Evolutionary conservation across 2,113 vertebrate species (phyloP).

Genomic region (Podocnemis expansa): DNA sequence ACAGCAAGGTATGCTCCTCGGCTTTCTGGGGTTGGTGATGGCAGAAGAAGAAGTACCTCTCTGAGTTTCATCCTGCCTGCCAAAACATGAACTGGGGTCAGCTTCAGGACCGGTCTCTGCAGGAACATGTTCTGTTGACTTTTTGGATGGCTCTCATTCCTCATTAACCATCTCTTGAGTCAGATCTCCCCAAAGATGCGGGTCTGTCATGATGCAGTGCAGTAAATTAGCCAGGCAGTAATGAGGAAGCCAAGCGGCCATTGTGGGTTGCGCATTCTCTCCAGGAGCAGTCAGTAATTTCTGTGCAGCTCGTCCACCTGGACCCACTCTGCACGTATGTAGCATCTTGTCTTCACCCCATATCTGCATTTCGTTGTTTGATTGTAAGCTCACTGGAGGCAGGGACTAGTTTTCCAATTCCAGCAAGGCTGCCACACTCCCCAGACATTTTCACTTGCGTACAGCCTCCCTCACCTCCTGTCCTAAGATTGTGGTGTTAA

Average conservation of each 20-base stretch:
- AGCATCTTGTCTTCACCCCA: background rate
- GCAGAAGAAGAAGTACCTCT: background rate
- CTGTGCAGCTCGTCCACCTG: background rate
- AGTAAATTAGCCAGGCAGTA: background rate
- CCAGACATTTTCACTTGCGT: background rate
- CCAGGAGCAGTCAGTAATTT: background rate
- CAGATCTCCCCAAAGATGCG: background rate
- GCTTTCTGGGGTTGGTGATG: background rate
- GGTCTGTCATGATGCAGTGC: background rate
- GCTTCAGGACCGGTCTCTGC: background rate
- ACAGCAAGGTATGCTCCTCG: conserved; percentile 90
- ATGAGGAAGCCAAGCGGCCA: background rate
- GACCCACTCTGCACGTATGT: background rate
- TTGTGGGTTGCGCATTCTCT: background rate
- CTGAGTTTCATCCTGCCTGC: background rate
- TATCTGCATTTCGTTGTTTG: background rate
- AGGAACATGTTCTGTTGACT: background rate
- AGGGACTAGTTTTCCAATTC: background rate
- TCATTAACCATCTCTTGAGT: background rate
- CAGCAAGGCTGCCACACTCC: background rate
- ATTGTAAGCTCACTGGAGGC: background rate
- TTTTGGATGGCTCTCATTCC: background rate
- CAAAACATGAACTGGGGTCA: background rate
- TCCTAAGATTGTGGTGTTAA: background rate
- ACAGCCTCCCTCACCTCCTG: background rate